Evolutionary conservation across 1,140 invertebrate species (phyloP).

Genomic region (Heliothis virescens): DNA sequence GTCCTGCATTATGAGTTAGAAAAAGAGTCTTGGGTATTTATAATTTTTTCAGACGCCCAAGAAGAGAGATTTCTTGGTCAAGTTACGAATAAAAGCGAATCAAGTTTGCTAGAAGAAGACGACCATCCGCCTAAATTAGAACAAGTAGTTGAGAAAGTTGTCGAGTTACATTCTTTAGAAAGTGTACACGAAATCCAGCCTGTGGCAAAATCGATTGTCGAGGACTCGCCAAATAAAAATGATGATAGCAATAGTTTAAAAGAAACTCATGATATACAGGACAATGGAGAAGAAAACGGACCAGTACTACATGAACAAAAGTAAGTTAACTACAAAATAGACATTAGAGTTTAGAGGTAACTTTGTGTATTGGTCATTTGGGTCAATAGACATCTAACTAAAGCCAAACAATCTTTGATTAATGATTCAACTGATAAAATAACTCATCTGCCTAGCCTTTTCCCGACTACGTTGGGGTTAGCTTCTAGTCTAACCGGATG

Average conservation of each 20-base stretch:
- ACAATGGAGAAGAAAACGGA: background rate
- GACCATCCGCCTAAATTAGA: conserved; percentile 59
- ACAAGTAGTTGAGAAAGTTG: conserved; percentile 66
- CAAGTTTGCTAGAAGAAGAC: conserved; percentile 28
- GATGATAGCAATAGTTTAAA: conserved; percentile 20
- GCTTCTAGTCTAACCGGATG: too few relatives aligned
- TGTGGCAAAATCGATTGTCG: background rate
- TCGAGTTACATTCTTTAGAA: conserved; percentile 57
- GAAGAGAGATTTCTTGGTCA: background rate
- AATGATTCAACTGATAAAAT: too few relatives aligned
- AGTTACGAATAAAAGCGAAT: conserved; percentile 28
- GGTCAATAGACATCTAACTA: too few relatives aligned
- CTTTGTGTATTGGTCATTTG: too few relatives aligned
- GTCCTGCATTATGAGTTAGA: too few relatives aligned
- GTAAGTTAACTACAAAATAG: conserved; percentile 4
- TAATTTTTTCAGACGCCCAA: conserved; percentile 24
- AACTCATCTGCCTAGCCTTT: too few relatives aligned
- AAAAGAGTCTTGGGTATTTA: too few relatives aligned
- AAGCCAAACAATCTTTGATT: too few relatives aligned
- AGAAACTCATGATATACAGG: conserved; percentile 26
- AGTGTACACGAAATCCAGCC: conserved; percentile 11
- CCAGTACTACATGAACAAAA: conserved; percentile 32
- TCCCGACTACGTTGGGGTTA: too few relatives aligned
- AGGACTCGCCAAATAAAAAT: background rate
- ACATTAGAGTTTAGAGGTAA: conserved; percentile 10